Evolutionary conservation across 2,888 invertebrate genomes (phyloP).

Genomic region (Nomada ruficornis): DNA sequence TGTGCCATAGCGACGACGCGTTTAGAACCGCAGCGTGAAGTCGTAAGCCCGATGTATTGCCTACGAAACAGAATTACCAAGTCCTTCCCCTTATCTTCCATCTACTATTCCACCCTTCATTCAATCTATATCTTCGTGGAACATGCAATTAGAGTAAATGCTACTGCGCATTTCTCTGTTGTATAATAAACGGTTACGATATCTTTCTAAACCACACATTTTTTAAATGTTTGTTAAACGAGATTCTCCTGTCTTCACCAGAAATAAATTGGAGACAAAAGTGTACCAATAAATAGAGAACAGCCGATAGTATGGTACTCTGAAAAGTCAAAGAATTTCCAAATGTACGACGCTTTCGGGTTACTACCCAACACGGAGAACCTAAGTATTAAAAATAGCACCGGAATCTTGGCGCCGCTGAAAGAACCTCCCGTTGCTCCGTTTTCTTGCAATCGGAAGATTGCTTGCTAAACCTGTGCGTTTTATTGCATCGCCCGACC

Average conservation of each 20-base stretch:
- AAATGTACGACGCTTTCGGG: slow-evolving; percentile 26
- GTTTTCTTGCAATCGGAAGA: slow-evolving; percentile 18
- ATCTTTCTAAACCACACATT: background rate
- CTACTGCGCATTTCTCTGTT: background rate
- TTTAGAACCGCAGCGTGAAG: slow-evolving; percentile 55
- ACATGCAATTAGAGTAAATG: slow-evolving; percentile 27
- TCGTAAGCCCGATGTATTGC: slow-evolving; percentile 45
- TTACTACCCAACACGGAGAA: slow-evolving; percentile 24
- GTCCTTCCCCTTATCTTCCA: slow-evolving; percentile 30
- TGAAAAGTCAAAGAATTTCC: slow-evolving; percentile 40
- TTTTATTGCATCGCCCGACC: too few species aligned
- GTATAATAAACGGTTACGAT: background rate
- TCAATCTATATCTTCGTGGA: slow-evolving; percentile 17
- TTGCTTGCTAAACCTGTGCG: background rate
- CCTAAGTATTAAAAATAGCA: slow-evolving; percentile 46
- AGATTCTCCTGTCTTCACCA: background rate
- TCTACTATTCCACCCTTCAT: background rate
- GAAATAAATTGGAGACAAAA: slow-evolving; percentile 1
- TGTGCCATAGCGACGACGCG: slow-evolving; percentile 55
- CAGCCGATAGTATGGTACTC: background rate
- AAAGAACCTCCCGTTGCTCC: slow-evolving; percentile 25
- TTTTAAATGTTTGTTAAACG: background rate
- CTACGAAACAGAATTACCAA: slow-evolving; percentile 36
- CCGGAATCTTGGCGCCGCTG: slow-evolving; percentile 57
- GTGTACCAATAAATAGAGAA: background rate